Conservation (phyloP, 2,113 vertebrate species). For the Neotoma lepida region DNA sequence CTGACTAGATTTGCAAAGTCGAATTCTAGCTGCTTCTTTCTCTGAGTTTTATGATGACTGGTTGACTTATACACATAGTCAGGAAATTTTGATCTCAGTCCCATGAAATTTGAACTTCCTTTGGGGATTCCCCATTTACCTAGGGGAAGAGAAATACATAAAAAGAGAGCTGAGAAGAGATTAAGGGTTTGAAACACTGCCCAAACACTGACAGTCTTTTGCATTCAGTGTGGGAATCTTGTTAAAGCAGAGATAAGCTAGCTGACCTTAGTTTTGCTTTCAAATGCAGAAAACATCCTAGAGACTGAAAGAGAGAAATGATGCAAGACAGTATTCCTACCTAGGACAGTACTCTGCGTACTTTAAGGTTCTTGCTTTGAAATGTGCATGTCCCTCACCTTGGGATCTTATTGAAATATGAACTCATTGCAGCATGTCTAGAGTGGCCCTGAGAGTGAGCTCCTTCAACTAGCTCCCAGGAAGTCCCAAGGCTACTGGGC, state of each 20-base stretch:
- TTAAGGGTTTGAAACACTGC: not conserved
- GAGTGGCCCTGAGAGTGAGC: not conserved
- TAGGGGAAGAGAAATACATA: not conserved
- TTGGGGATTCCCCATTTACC: not conserved
- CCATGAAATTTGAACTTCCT: constrained; percentile 7
- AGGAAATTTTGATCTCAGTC: not conserved
- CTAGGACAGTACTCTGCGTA: not conserved
- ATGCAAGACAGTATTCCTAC: not conserved
- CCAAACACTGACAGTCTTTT: not conserved
- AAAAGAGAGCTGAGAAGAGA: not conserved
- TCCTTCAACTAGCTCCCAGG: not conserved
- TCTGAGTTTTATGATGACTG: not conserved
- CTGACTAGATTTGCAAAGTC: not conserved
- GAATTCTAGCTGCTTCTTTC: not conserved
- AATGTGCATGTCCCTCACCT: not conserved
- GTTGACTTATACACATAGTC: not conserved
- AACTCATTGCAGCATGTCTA: not conserved
- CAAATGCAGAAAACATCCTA: not conserved
- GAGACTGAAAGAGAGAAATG: not conserved
- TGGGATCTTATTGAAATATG: not conserved
- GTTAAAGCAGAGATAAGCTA: not conserved
- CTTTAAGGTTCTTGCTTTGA: not conserved
- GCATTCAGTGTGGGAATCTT: not conserved
- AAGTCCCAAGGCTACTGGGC: too few species aligned
- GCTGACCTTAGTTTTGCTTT: not conserved